These are phyloP conservation scores for Rhabditoides inermis DNA, from an alignment of 2,888 invertebrate genomes.

Conservation along the genomic window DNA sequence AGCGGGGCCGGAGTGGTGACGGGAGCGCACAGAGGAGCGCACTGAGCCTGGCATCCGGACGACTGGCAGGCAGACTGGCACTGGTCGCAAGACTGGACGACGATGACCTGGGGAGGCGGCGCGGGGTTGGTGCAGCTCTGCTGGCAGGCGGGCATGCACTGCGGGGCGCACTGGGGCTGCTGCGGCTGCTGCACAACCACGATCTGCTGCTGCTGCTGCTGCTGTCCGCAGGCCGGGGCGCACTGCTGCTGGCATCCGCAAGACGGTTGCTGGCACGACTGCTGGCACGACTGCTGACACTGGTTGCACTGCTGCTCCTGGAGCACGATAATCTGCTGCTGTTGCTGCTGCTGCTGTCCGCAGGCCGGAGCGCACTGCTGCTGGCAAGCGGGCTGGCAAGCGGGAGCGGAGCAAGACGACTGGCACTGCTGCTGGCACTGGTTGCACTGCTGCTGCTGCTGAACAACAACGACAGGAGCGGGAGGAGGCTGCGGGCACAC, in stretches of 20 bases:
- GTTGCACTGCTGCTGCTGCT: slow-evolving; percentile 19
- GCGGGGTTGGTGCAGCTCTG: slow-evolving; percentile 19
- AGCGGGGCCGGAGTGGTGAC: slow-evolving; percentile 2
- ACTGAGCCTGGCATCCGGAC: slow-evolving; percentile 1
- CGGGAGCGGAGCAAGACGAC: slow-evolving; percentile 5
- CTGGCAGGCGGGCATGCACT: slow-evolving; percentile 29
- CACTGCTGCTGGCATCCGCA: slow-evolving; percentile 24
- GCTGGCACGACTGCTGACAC: too few relatives aligned
- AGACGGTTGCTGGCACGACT: slow-evolving; percentile 6
- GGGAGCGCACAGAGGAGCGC: slow-evolving; percentile 3
- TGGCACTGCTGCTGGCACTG: slow-evolving; percentile 16
- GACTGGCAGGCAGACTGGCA: slow-evolving; percentile 27
- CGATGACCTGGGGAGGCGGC: slow-evolving; percentile 19
- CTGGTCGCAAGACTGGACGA: slow-evolving; percentile 19
- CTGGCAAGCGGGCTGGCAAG: slow-evolving; percentile 27
- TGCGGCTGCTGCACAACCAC: slow-evolving; percentile 16
- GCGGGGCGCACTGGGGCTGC: slow-evolving; percentile 24
- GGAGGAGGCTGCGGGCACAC: too few relatives aligned
- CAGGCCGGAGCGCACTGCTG: slow-evolving; percentile 27
- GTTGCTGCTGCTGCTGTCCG: slow-evolving; percentile 20
- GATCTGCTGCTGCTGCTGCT: slow-evolving; percentile 15
- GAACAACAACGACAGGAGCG: too few relatives aligned
- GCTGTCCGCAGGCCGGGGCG: slow-evolving; percentile 22
- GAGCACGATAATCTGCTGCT: slow-evolving; percentile 7
- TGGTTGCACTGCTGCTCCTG: slow-evolving; percentile 8